These are phyloP conservation scores for Pilophorus perplexus DNA, from an alignment of 2,888 invertebrate species.

Conservation along the genomic window DNA sequence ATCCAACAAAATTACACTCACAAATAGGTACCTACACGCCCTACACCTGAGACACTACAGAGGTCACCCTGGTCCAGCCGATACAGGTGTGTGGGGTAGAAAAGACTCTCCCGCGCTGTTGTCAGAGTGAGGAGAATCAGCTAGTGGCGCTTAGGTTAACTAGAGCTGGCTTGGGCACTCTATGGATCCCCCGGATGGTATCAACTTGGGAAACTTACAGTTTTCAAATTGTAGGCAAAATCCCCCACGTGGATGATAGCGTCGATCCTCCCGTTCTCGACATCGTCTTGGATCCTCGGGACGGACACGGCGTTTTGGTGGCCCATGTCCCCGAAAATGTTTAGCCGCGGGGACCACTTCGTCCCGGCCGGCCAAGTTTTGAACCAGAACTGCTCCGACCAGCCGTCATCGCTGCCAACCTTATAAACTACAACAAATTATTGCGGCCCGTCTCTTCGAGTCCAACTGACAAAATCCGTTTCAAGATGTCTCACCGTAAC, in stretches of 20 bases:
- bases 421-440: conserved; percentile 65
- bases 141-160: too few relatives aligned
- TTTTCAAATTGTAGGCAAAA: conserved; percentile 91
- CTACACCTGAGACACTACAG: too few relatives aligned
- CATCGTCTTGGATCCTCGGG: conserved; percentile 77
- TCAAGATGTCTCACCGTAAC: conserved; percentile 65
- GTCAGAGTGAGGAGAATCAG: too few relatives aligned
- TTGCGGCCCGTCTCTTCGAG: too few relatives aligned
- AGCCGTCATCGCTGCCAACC: conserved; percentile 73
- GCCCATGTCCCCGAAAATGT: conserved; percentile 93
- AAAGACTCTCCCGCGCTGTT: too few relatives aligned
- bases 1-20: too few relatives aligned
- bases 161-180: not conserved
- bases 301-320: conserved; percentile 86
- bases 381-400: conserved; percentile 79
- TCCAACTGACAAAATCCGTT: too few relatives aligned
- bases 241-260: conserved; percentile 89
- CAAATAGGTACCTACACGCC: too few relatives aligned
- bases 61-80: too few relatives aligned
- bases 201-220: conserved; percentile 56
- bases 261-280: conserved; percentile 76
- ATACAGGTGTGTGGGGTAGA: too few relatives aligned
- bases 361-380: conserved; percentile 65
- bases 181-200: too few relatives aligned
- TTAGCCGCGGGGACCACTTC: conserved; percentile 78